Conservation (phyloP, 2,797 vertebrate genomes). For the Nannoperca obscura region DNA sequence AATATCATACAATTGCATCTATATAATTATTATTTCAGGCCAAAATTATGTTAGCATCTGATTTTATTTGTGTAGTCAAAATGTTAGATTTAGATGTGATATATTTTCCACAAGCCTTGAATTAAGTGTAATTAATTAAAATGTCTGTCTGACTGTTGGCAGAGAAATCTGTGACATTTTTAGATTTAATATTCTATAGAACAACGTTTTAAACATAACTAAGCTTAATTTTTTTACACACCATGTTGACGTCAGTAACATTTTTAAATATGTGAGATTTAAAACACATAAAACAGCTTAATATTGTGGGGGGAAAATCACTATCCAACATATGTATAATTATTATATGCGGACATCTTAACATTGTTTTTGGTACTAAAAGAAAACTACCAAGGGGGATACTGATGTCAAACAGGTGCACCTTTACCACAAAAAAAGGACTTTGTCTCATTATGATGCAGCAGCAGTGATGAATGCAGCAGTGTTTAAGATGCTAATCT, state of each 20-base stretch:
- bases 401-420: conserved; percentile 70
- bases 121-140: conserved; percentile 27
- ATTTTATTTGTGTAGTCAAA: conserved; percentile 11
- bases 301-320: background rate
- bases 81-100: background rate
- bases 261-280: background rate
- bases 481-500: conserved; percentile 82
- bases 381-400: conserved; percentile 17
- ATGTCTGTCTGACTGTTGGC: conserved; percentile 14
- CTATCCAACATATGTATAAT: background rate
- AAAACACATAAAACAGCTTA: background rate
- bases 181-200: conserved; percentile 21
- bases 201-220: background rate
- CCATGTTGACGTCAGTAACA: background rate
- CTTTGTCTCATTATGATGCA: conserved; percentile 71
- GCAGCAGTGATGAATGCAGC: conserved; percentile 71
- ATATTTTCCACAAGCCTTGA: background rate
- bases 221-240: conserved; percentile 16
- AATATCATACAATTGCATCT: background rate
- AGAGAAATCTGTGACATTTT: conserved; percentile 15
- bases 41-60: background rate
- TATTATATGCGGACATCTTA: background rate
- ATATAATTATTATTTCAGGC: conserved; percentile 16
- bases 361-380: background rate
- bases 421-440: conserved; percentile 47